Percentiles rank a stretch among this genome's conserved stretches.
Conservation (phyloP, 2,888 invertebrate genomes). For the Cataglyphis altisquamis region DNA sequence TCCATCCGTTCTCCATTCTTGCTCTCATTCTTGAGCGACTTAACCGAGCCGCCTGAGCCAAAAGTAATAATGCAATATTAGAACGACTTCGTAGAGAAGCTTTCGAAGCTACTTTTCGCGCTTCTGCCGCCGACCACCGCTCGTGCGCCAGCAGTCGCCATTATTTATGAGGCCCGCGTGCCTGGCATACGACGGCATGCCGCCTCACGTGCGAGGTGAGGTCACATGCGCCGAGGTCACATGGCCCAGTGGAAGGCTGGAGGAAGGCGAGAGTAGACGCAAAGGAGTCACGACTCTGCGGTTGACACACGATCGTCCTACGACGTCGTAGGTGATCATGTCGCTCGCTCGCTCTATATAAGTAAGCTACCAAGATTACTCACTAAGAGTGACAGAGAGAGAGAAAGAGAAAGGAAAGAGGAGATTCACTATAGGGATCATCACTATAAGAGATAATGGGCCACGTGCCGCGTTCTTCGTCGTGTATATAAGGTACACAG, state of each 20-base stretch:
- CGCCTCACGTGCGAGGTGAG: constrained; percentile 60
- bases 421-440: no score
- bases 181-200: constrained; percentile 79
- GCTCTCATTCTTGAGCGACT: constrained; percentile 3
- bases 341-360: constrained; percentile 22
- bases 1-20: background rate
- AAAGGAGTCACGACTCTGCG: constrained; percentile 32
- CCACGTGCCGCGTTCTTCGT: constrained; percentile 40
- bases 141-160: constrained; percentile 71
- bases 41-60: constrained; percentile 48
- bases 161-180: constrained; percentile 83
- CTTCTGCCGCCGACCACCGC: constrained; percentile 65
- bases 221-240: constrained; percentile 54
- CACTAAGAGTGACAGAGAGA: no score
- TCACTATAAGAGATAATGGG: constrained; percentile 15
- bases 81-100: constrained; percentile 79
- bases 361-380: background rate
- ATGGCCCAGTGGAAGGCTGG: constrained; percentile 36
- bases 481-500: constrained; percentile 15
- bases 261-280: constrained; percentile 49
- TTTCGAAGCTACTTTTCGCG: constrained; percentile 79
- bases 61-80: constrained; percentile 83
- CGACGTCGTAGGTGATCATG: constrained; percentile 36
- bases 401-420: no score
- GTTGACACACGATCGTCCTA: constrained; percentile 48